Conservation (phyloP, 2,797 vertebrate genomes). For the Falco columbarius region DNA sequence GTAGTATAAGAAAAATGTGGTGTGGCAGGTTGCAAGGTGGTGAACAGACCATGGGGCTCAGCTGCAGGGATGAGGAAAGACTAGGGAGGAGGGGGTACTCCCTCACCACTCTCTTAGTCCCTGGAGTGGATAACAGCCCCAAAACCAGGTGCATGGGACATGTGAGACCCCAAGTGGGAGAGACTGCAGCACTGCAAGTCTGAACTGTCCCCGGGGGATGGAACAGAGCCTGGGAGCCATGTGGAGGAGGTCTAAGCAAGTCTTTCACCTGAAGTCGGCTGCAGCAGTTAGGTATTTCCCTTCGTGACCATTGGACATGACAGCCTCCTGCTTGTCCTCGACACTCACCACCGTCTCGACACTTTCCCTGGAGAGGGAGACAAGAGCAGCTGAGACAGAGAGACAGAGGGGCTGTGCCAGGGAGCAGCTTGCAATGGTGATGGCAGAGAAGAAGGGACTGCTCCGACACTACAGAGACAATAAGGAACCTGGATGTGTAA, state of each 20-base stretch:
- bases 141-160: accelerated
- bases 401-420: accelerated
- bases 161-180: background rate
- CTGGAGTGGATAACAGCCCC: background rate
- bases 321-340: conserved; percentile 38
- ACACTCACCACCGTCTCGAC: background rate
- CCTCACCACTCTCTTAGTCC: background rate
- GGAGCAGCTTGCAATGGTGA: background rate
- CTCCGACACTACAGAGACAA: background rate
- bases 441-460: background rate
- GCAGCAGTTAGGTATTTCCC: conserved; percentile 50
- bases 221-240: background rate
- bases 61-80: background rate
- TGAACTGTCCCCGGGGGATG: background rate
- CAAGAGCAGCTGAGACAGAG: background rate
- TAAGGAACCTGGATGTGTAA: background rate
- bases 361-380: conserved; percentile 44
- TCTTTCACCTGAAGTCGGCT: conserved; percentile 71
- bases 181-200: background rate
- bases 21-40: background rate
- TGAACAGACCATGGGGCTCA: background rate
- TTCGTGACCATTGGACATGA: conserved; percentile 45
- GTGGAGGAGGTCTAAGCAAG: background rate
- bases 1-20: background rate
- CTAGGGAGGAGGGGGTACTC: background rate